Evolutionary conservation across 2,888 invertebrate species (phyloP), one percentile per base, ranked within the genome.

Genomic region (Sabatieria punctata): DNA sequence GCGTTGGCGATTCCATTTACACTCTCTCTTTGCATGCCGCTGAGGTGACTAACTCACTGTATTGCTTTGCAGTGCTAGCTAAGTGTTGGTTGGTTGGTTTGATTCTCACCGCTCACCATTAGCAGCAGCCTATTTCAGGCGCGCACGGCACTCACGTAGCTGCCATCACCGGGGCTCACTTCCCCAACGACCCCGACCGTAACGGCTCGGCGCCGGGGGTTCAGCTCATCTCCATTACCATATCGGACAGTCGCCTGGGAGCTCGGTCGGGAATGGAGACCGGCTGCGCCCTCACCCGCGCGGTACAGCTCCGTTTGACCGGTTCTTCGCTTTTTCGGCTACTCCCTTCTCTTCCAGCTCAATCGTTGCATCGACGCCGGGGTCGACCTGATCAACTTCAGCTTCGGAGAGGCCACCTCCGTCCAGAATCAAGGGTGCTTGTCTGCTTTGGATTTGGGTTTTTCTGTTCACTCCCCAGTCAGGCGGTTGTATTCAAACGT

Each of bases 211-310:
- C 95, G 0, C 95, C 95, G 0, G 95, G 93, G 27, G 93, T 95
- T 2, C 84, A 85, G 70, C 77, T 95, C 46, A 76, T 95, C 30
- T 86, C 89, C 0, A 72, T 95, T 41, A 82, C 83, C 26, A 86
- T 97, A 51, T 59, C 60, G 8, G 93, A 95, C 71, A 79, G 79
- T 43, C 75, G 95, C 3, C 71, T 95, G 15, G n/a, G n/a, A n/a
- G n/a, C n/a, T n/a, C n/a, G n/a, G n/a, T 82, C 80, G 1, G 79
- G 86, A 2, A 95, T 93, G 93, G 95, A 97, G 73, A 95, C 95
- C 0, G 93, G 93, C 18, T 81, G 88, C 0, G 84, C 86, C 0
- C 67, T 97, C 4, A 80, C 86, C 1, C 73, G 95, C 52, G 91
- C 91, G 8, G 89, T 91, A 73, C 80, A 83, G 8, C n/a, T n/a